Evolutionary conservation across 1,140 invertebrate species (phyloP), one percentile per base, ranked within the genome.

Genomic region (Laupala kohalensis): DNA sequence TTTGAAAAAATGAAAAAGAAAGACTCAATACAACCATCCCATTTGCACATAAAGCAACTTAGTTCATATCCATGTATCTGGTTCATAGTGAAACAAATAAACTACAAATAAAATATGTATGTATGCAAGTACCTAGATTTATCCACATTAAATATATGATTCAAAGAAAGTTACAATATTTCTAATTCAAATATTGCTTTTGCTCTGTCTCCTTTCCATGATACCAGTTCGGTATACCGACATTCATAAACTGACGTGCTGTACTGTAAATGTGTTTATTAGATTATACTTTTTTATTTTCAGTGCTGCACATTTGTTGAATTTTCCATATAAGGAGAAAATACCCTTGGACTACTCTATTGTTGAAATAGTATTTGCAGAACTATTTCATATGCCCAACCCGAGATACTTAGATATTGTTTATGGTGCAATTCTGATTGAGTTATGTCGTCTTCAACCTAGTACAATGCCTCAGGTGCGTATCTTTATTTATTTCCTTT

Each of bases 281-380:
- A 72, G 53, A 63, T 30, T 70, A 67, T 74, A 73, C 64, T 73
- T 74, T 75, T 72, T 53, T 69, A 72, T 76, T 83, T 83, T 29
- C 78, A 90, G 91, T 84, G 94, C 96, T 63, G 89, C 90, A 4
- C 89, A 94, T 76, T 79, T 99, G n/a, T 81, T 99, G 5, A 93
- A 91, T 77, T 97, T 97, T 78, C 92, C 93, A 5, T 93, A 95
- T 75, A 96, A 95, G 83, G 86, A 91, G 6, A 96, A 97, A 82
- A 93, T 99, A 74, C 97, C 97, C 1, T 80, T 99, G 15, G 96
- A 99, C 78, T 99, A 99, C 81, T 96, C 97, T 81, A 97, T 99
- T 74, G 93, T 99, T 3, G 97, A 99, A 85, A 92, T 97, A 2
- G 92, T 98, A 76, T 95, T 99, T 84, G 90, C 90, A 4, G 94